Evolutionary conservation across 1,140 invertebrate genomes (phyloP).

Genomic region (Drosophila littoralis): DNA sequence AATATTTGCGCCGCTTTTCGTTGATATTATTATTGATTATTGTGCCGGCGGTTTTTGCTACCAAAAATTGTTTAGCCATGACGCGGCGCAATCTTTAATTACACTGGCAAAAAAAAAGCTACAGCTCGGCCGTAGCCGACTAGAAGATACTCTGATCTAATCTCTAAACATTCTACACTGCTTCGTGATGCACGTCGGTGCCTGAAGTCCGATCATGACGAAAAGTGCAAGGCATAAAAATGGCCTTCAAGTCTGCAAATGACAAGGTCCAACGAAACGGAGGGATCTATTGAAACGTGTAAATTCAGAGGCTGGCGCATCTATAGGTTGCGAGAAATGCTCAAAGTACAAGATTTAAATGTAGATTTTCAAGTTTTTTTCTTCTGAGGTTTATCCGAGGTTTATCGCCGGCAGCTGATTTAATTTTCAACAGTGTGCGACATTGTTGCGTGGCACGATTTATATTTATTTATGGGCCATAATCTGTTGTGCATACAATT

Average conservation of each 20-base stretch:
- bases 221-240: too few relatives aligned
- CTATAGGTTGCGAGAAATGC: too few relatives aligned
- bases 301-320: too few relatives aligned
- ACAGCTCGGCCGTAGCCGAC: too few relatives aligned
- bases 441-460: constrained; percentile 44
- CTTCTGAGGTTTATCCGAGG: constrained; percentile 11
- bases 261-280: too few relatives aligned
- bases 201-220: too few relatives aligned
- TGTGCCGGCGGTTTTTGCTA: constrained; percentile 11
- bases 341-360: neutral
- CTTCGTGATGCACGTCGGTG: too few relatives aligned
- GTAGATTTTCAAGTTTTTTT: constrained; percentile 16
- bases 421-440: constrained; percentile 52
- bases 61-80: constrained; percentile 54
- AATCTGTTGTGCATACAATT: constrained; percentile 60
- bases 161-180: too few relatives aligned
- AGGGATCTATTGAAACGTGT: too few relatives aligned
- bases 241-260: too few relatives aligned
- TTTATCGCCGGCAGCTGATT: constrained; percentile 34
- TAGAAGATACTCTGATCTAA: too few relatives aligned
- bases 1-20: constrained; percentile 50
- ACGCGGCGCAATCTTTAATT: constrained; percentile 46
- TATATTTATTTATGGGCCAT: constrained; percentile 34
- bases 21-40: constrained; percentile 48
- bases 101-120: neutral